Evolutionary conservation across 2,113 vertebrate species (phyloP).

Genomic region (Rostratula benghalensis): DNA sequence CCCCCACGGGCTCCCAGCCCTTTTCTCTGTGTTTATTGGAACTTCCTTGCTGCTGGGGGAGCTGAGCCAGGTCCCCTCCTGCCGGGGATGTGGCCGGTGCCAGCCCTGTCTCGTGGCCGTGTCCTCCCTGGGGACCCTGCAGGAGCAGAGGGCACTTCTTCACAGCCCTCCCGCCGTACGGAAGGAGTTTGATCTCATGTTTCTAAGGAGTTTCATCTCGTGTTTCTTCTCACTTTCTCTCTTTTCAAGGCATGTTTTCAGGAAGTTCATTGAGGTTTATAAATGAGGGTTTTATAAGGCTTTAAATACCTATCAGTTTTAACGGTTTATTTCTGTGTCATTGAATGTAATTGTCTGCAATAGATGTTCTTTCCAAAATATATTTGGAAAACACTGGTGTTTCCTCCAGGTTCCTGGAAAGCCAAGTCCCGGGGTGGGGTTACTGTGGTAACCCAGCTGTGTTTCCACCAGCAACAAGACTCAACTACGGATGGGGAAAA

Average conservation of each 20-base stretch:
- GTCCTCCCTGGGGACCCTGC: neutral
- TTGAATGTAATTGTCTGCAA: neutral
- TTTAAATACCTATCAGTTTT: neutral
- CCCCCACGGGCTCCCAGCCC: neutral
- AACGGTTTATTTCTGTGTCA: neutral
- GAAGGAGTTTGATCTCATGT: neutral
- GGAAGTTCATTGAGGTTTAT: neutral
- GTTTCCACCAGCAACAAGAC: neutral
- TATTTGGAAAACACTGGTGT: neutral
- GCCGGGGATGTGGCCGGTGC: neutral
- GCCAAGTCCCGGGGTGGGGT: neutral
- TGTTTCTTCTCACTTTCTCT: neutral
- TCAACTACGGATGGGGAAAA: rapidly evolving
- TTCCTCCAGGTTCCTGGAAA: neutral
- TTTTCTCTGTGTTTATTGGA: neutral
- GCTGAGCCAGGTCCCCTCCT: too few species aligned
- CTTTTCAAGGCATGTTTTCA: neutral
- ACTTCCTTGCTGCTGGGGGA: neutral
- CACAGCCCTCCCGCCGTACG: neutral
- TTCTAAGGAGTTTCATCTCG: neutral
- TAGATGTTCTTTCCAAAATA: neutral
- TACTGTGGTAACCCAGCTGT: neutral
- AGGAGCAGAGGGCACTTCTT: neutral
- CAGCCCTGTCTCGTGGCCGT: rapidly evolving
- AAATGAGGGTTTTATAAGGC: neutral